Base-by-base conservation (phyloP, 1,140 invertebrate species). In the Euura lappo region DNA sequence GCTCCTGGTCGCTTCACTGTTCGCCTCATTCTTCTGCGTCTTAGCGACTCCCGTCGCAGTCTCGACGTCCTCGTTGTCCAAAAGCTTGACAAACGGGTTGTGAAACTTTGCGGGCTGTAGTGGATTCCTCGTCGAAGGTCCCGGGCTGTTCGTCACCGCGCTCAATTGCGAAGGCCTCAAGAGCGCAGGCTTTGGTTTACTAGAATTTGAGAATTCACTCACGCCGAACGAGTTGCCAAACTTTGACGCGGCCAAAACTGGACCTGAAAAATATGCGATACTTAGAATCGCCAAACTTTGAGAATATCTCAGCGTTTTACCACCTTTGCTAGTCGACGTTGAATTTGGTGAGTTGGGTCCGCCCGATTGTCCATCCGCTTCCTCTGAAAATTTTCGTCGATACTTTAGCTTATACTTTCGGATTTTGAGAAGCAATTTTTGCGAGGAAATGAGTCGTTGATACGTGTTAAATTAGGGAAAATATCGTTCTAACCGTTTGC, bases 121-220 rank as follows among this genome's bases (percentile, higher is more conserved):
- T n/a, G 82, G 72, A 10, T 71, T 75, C 71, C 82, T 83, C 1
- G 78, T 78, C 0, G 74, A 64, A 60, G 76, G 65, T 42, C 51
- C 74, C 68, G 66, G 74, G 75, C 72, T 81, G 44, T 80, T 84
- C 3, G 82, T 73, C 5, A 81, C 68, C 11, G 81, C 67, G 47
- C 79, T 79, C 46, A 87, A 72, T 65, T 85, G 79, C 0, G 86
- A 84, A 3, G 84, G 84, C 77, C 84, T 82, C 11, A 87, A 71
- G 43, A 85, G 75, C 5, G 77, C 77, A 6, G 79, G 69, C 73
- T 81, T 84, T 78, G 75, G 78, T 72, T 83, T 83, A 71, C 70
- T 79, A 65, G 74, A 71, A 69, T 78, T 81, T 6, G 66, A 75
- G 8, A 77, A 77, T 72, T 84, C 81, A 70, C 73, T 79, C 0